A percentile compares a stretch with the other conserved stretches of the same genome.
Conservation (phyloP, 1,140 invertebrate species). For the Coelopa frigida region DNA sequence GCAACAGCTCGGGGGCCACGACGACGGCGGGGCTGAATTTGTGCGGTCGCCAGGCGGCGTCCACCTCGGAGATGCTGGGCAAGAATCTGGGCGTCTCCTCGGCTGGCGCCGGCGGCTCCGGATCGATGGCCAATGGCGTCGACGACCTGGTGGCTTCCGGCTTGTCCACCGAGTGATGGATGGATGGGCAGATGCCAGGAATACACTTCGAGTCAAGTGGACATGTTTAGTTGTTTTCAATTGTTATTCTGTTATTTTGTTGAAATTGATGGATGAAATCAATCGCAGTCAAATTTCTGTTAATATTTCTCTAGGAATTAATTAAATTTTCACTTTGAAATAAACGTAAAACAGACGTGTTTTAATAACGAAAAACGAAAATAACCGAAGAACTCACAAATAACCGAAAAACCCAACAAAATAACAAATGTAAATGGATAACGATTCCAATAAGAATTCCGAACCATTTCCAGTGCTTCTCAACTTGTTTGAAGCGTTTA, state of each 20-base stretch:
- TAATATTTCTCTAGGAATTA: background rate
- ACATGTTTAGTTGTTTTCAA: background rate
- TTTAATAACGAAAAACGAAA: too few relatives aligned
- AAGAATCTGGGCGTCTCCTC: background rate
- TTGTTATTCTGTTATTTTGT: slow-evolving; percentile 1
- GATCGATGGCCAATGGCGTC: slow-evolving; percentile 7
- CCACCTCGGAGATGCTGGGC: background rate
- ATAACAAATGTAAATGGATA: too few relatives aligned
- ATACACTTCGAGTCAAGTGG: background rate
- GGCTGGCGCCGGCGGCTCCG: slow-evolving; percentile 2
- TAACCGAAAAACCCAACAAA: too few relatives aligned
- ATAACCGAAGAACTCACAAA: too few relatives aligned
- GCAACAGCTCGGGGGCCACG: too few relatives aligned
- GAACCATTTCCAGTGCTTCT: too few relatives aligned
- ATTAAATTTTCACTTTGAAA: background rate
- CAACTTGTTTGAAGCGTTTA: too few relatives aligned
- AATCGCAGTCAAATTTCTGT: slow-evolving; percentile 2
- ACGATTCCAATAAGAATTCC: too few relatives aligned
- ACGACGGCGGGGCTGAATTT: background rate
- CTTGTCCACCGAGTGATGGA: too few relatives aligned
- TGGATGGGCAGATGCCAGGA: slow-evolving; percentile 7
- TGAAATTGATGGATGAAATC: slow-evolving; percentile 1
- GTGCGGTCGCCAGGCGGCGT: slow-evolving; percentile 2
- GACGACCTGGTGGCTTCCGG: background rate
- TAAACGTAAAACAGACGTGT: background rate